A percentile compares a stretch with the other conserved stretches of the same genome.
These are phyloP conservation scores for Spea hammondii DNA, from an alignment of 2,797 vertebrate genomes.

Conservation along the genomic window DNA sequence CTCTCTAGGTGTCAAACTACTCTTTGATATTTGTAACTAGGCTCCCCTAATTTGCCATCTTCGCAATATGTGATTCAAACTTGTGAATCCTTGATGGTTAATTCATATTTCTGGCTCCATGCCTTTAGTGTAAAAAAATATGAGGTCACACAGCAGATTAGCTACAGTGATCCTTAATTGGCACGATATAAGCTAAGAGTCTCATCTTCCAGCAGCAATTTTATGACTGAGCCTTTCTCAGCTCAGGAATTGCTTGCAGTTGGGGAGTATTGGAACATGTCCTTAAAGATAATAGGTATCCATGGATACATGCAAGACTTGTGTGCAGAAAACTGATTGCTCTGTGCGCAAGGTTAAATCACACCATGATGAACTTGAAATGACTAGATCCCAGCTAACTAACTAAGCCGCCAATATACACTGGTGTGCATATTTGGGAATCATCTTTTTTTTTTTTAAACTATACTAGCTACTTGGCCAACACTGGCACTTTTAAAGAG, in stretches of 20 bases:
- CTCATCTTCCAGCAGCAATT: slow-evolving; percentile 36
- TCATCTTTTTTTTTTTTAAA: too few relatives aligned
- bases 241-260: slow-evolving; percentile 18
- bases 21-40: too few relatives aligned
- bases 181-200: slow-evolving; percentile 40
- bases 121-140: slow-evolving; percentile 25
- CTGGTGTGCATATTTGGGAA: not conserved
- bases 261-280: slow-evolving; percentile 38
- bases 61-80: too few relatives aligned
- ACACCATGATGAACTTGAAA: slow-evolving; percentile 29
- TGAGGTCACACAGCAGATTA: slow-evolving; percentile 42
- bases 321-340: slow-evolving; percentile 7
- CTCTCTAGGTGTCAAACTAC: too few relatives aligned
- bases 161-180: slow-evolving; percentile 31
- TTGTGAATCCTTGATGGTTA: slow-evolving; percentile 6
- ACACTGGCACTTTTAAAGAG: too few relatives aligned
- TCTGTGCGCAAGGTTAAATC: slow-evolving; percentile 25
- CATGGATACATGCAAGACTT: slow-evolving; percentile 41
- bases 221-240: slow-evolving; percentile 4
- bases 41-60: too few relatives aligned
- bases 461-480: too few relatives aligned
- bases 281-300: slow-evolving; percentile 48
- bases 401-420: slow-evolving; percentile 42
- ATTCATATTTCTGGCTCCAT: slow-evolving; percentile 11
- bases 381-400: slow-evolving; percentile 35